These are phyloP conservation scores for Barypeithes pellucidus DNA, from an alignment of 2,888 invertebrate species.

Conservation along the genomic window DNA sequence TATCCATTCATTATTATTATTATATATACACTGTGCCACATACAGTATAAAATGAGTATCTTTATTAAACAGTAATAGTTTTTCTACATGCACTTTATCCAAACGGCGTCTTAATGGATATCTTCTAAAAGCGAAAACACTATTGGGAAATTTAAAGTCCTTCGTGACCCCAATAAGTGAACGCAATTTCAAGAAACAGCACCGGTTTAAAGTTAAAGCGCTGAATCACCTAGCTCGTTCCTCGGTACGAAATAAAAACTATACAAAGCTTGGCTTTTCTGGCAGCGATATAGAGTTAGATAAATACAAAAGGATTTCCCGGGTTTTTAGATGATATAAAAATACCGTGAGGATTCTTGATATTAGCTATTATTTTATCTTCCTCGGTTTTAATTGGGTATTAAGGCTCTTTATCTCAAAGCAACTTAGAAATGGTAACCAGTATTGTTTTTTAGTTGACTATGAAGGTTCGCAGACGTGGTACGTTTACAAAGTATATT, in stretches of 20 bases:
- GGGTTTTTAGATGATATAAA: slow-evolving; percentile 11
- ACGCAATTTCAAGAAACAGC: slow-evolving; percentile 51
- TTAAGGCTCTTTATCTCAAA: too few species aligned
- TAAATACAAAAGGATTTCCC: slow-evolving; percentile 39
- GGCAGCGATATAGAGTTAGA: slow-evolving; percentile 40
- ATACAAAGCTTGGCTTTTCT: slow-evolving; percentile 43
- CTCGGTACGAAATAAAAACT: slow-evolving; percentile 48
- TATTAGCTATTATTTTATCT: not conserved
- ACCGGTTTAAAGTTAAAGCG: slow-evolving; percentile 50
- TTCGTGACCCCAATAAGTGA: slow-evolving; percentile 53
- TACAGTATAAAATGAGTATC: not conserved
- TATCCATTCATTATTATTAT: too few species aligned
- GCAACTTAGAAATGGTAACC: too few species aligned
- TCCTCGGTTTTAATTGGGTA: not conserved
- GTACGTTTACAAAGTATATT: too few species aligned
- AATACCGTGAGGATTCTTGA: not conserved
- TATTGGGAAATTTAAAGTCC: slow-evolving; percentile 48
- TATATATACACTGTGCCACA: too few species aligned
- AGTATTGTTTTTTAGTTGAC: too few species aligned
- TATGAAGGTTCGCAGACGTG: too few species aligned
- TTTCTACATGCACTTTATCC: not conserved
- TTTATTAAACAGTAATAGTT: not conserved
- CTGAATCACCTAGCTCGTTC: slow-evolving; percentile 48
- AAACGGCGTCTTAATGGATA: slow-evolving; percentile 6
- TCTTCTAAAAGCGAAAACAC: slow-evolving; percentile 46